A percentile compares a stretch with the other conserved stretches of the same genome.
These are phyloP conservation scores for Mizuhopecten yessoensis DNA, from an alignment of 1,140 invertebrate genomes.

Conservation along the genomic window DNA sequence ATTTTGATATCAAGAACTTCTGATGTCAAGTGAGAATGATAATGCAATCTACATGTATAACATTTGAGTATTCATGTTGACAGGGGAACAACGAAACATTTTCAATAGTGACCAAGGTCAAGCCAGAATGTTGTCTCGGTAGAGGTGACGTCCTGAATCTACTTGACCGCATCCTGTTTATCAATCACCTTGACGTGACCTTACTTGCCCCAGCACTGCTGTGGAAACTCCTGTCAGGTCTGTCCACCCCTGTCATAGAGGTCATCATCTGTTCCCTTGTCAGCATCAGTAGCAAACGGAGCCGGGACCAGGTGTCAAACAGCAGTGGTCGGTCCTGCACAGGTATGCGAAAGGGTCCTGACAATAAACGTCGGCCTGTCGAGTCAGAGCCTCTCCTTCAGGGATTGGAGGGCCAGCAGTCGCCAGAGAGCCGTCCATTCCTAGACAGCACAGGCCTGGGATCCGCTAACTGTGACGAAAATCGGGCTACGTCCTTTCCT, in stretches of 20 bases:
- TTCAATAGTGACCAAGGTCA: constrained; percentile 55
- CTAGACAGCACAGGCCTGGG: too few relatives aligned
- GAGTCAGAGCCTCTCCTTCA: constrained; percentile 15
- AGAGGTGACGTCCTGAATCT: constrained; percentile 30
- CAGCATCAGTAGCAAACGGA: constrained; percentile 12
- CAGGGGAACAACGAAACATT: constrained; percentile 52
- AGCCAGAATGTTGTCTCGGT: constrained; percentile 49
- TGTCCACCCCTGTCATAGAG: constrained; percentile 45
- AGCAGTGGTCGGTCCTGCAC: constrained; percentile 36
- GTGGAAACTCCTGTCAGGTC: constrained; percentile 47
- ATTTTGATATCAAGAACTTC: too few relatives aligned
- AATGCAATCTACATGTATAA: too few relatives aligned
- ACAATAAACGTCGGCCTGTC: constrained; percentile 46
- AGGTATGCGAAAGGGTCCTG: constrained; percentile 41
- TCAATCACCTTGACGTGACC: constrained; percentile 43
- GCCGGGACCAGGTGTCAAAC: constrained; percentile 20
- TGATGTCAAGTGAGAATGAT: too few relatives aligned
- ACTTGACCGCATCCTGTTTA: constrained; percentile 54
- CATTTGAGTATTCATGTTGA: too few relatives aligned
- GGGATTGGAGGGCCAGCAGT: not conserved
- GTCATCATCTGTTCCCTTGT: constrained; percentile 41
- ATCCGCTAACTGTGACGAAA: not conserved
- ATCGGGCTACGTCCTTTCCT: not conserved
- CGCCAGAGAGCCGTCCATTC: constrained; percentile 30
- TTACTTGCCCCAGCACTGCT: constrained; percentile 22